Percentiles rank a stretch among this genome's conserved stretches.
Evolutionary conservation across 2,888 invertebrate genomes (phyloP).

Genomic region (Drosophila buzzatii): DNA sequence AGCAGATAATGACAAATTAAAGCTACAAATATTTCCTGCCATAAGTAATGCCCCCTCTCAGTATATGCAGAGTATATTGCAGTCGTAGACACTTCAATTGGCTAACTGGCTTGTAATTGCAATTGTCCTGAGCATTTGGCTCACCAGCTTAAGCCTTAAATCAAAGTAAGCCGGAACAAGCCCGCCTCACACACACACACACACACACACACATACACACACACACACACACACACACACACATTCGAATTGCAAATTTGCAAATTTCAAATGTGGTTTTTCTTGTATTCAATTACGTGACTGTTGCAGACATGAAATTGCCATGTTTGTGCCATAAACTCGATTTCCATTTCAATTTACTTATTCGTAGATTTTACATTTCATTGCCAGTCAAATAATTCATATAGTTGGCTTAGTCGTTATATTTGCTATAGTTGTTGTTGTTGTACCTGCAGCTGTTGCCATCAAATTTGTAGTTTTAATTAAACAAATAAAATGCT

Average conservation of each 20-base stretch:
- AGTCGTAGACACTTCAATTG: not conserved
- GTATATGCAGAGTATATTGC: not conserved
- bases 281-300: conserved; percentile 69
- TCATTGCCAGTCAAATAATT: conserved; percentile 51
- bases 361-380: conserved; percentile 50
- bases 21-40: not conserved
- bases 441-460: conserved; percentile 42
- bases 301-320: conserved; percentile 44
- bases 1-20: not conserved
- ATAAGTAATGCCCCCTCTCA: not conserved
- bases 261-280: conserved; percentile 59
- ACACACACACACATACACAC: conserved; percentile 6
- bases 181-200: conserved; percentile 6
- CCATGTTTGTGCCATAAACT: conserved; percentile 41
- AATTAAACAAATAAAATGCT: conserved; percentile 62
- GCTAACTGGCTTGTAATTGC: conserved; percentile 29
- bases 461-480: conserved; percentile 52
- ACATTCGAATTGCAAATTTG: conserved; percentile 45
- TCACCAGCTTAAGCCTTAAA: not conserved
- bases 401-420: conserved; percentile 12
- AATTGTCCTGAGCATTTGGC: conserved; percentile 22
- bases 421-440: not conserved
- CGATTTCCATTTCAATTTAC: conserved; percentile 63
- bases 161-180: conserved; percentile 2
- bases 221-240: conserved; percentile 2